Base-by-base conservation (phyloP, 2,113 vertebrate genomes). In the Garra rufa region DNA sequence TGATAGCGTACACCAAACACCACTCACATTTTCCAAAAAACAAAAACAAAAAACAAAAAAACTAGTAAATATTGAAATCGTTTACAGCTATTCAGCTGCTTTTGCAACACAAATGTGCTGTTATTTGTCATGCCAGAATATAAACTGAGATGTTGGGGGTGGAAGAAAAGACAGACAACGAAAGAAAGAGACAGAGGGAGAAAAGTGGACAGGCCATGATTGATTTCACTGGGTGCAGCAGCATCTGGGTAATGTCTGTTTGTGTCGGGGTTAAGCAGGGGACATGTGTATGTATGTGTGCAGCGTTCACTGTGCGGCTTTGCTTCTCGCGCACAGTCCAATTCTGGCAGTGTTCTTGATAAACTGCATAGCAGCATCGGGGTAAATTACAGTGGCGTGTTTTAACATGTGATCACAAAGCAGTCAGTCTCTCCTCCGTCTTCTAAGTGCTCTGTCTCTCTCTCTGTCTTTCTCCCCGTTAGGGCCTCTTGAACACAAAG, bases 401-500 rank as follows among this genome's bases (percentile, higher is more conserved):
- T 67, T 67, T 61, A 59, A 43, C 76, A 14, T 73, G 71, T 67
- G 55, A 77, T 77, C 55, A 28, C 55, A 55, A 55, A 77, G 52
- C 52, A 24, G 13, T n/a, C 52, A 24, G 34, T 77, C 63, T 34
- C 48, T 83, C 85, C 63, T 83, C 21, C 69, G 69, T 78, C 73
- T 78, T 73, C 26, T 28, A 50, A 70, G 71, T 89, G 76, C 46
- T 61, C 78, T 57, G 17, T 43, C 81, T 88, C 79, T 83, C 83
- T 88, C 78, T 76, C 73, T 79, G 57, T 79, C 57, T 80, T 34
- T 75, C 86, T 88, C 91, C 90, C 88, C 85, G 79, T 44, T 15
- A 89, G 87, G 93, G 93, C 93, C 93, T 89, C 93, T 90, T 85
- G 19, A 91, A 90, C 81, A 89, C 88, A 85, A 92, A 93, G 88